phyloP scores from a whole-genome alignment of 2,797 vertebrate species.

The Cuniculus paca region DNA sequence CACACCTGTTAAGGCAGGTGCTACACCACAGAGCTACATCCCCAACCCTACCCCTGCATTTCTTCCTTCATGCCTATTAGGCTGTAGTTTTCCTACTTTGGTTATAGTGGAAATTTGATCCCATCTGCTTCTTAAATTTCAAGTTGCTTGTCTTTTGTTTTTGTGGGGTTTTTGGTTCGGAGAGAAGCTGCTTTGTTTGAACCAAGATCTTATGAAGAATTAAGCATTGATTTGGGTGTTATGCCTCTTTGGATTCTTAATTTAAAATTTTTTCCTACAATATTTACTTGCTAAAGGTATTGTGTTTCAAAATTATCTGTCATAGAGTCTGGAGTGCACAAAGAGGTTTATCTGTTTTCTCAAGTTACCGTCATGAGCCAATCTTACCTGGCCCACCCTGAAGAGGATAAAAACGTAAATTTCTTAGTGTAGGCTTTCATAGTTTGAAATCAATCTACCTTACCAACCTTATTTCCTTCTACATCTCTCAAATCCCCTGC shows the following conservation, averaged over 20 bases:
- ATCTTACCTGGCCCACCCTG: not conserved
- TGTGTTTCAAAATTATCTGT: not conserved
- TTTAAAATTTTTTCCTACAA: not conserved
- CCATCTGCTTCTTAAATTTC: conserved; percentile 47
- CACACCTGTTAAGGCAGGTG: not conserved
- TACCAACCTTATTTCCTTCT: not conserved
- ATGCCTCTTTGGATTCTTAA: not conserved
- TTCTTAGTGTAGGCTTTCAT: not conserved
- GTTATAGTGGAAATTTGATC: not conserved
- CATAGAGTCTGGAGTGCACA: not conserved
- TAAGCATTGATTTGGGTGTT: not conserved
- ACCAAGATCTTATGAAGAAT: not conserved
- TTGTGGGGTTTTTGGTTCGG: not conserved
- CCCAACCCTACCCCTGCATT: not conserved
- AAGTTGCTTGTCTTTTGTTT: not conserved
- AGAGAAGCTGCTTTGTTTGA: not conserved
- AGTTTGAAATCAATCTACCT: not conserved
- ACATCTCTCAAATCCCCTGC: not conserved
- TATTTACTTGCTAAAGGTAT: not conserved
- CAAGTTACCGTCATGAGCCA: not conserved
- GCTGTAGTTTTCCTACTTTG: not conserved
- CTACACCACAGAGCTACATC: not conserved
- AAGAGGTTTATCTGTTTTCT: not conserved
- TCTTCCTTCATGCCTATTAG: not conserved
- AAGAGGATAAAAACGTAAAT: not conserved